Evolutionary conservation across 2,113 vertebrate genomes (phyloP).

Genomic region (Centropus bengalensis): DNA sequence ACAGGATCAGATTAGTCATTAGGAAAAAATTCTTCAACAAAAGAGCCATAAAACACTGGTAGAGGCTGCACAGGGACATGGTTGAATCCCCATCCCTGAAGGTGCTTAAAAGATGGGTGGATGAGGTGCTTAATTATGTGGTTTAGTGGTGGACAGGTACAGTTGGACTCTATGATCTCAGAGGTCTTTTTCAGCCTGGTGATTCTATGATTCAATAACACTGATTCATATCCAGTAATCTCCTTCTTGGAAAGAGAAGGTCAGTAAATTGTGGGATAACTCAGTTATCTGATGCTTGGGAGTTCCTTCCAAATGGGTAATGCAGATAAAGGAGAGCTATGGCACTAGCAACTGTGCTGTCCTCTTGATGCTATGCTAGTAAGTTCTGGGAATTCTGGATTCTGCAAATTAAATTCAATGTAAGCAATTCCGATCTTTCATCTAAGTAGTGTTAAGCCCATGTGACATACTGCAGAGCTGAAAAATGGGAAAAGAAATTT

Average conservation of each 20-base stretch:
- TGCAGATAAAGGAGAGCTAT: neutral
- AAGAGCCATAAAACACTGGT: too few species aligned
- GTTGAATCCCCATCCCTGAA: too few species aligned
- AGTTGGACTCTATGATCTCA: too few species aligned
- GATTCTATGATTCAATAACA: neutral
- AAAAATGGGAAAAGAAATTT: neutral
- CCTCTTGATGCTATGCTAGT: neutral
- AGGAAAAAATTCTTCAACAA: too few species aligned
- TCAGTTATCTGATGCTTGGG: neutral
- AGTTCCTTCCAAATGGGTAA: neutral
- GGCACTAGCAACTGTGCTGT: neutral
- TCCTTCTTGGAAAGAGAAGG: neutral
- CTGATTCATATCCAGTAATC: neutral
- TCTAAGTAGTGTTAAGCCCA: neutral
- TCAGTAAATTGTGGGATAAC: neutral
- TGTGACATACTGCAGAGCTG: neutral
- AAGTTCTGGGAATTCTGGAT: neutral
- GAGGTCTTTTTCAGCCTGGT: too few species aligned
- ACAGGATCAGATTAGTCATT: too few species aligned
- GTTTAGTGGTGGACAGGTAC: too few species aligned
- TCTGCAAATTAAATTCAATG: neutral
- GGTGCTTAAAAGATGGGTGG: too few species aligned
- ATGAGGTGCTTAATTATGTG: too few species aligned
- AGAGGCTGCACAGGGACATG: too few species aligned
- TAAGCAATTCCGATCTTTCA: neutral